phyloP scores from a whole-genome alignment of 2,113 vertebrate species.

The Psilopsiagon aymara region DNA sequence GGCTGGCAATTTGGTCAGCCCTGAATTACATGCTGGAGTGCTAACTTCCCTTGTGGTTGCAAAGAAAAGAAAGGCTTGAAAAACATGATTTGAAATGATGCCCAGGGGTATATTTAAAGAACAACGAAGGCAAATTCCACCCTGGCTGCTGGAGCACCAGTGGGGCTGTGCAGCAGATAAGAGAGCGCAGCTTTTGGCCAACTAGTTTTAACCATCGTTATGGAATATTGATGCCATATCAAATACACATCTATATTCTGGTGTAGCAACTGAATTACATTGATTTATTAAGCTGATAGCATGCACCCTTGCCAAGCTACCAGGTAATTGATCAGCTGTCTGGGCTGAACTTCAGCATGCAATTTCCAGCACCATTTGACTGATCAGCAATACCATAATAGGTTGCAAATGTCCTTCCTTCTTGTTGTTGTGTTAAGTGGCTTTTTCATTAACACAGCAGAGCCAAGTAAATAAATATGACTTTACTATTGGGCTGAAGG shows the following conservation, averaged over 20 bases:
- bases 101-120: conserved; percentile 41
- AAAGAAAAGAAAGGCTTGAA: background rate
- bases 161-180: background rate
- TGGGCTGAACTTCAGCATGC: conserved; percentile 69
- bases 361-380: conserved; percentile 76
- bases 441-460: conserved; percentile 75
- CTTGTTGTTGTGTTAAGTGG: conserved; percentile 72
- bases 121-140: background rate
- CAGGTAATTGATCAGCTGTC: conserved; percentile 71
- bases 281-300: conserved; percentile 69
- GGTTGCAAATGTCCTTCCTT: conserved; percentile 79
- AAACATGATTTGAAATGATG: conserved; percentile 35
- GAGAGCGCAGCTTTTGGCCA: background rate
- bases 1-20: conserved; percentile 65
- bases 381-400: conserved; percentile 80
- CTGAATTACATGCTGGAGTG: conserved; percentile 53
- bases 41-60: conserved; percentile 56
- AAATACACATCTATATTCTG: conserved; percentile 14
- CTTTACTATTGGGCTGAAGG: conserved; percentile 23
- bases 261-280: conserved; percentile 7
- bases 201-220: background rate
- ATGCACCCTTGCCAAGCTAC: conserved; percentile 32
- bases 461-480: conserved; percentile 61
- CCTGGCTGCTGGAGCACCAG: background rate
- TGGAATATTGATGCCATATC: conserved; percentile 16